Base-by-base conservation (phyloP, 2,797 vertebrate species). In the Malurus leucopterus region DNA sequence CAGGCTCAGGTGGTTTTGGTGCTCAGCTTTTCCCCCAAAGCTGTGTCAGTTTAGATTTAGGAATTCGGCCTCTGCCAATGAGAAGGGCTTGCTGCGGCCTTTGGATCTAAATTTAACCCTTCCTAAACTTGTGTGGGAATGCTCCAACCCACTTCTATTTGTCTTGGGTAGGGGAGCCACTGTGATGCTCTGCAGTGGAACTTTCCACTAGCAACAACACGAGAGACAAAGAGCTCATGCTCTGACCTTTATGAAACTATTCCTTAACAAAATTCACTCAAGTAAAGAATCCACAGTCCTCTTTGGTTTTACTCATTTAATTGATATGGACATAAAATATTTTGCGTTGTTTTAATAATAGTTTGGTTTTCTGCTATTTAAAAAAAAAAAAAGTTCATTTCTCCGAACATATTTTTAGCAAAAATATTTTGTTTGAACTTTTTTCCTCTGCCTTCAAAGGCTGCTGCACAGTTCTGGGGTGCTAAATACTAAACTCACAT, bases 351-450 rank as follows among this genome's bases (percentile, higher is more conserved):
- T 97, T 97, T 95, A 97, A 94, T 95, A 96, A 95, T 95, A 91
- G 94, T 93, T 95, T 88, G 92, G 95, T 91, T 97, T 97, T 97
- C 95, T 96, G 96, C 95, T 94, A 95, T 96, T 96, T 71, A 73
- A 94, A 83, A 89, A 96, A 93, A 72, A 75, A 82, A 93, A 54
- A 87, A 90, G 75, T 92, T 96, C 94, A 91, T 95, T 95, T 94
- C 92, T 94, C 95, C 2, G 62, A 96, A 96, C 93, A 70, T 96
- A 96, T 96, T 97, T 97, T 97, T 96, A 97, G 96, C 96, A 64
- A 96, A 97, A 97, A 97, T 97, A 97, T 97, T 97, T 97, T 97
- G 96, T 95, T 97, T 96, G 95, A 95, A 95, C 96, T 96, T 95
- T 92, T 73, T 95, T 94, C 96, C 93, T 96, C 78, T 90, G 95